Base-by-base conservation (phyloP, 2,888 invertebrate species). In the Mimachlamys varia region DNA sequence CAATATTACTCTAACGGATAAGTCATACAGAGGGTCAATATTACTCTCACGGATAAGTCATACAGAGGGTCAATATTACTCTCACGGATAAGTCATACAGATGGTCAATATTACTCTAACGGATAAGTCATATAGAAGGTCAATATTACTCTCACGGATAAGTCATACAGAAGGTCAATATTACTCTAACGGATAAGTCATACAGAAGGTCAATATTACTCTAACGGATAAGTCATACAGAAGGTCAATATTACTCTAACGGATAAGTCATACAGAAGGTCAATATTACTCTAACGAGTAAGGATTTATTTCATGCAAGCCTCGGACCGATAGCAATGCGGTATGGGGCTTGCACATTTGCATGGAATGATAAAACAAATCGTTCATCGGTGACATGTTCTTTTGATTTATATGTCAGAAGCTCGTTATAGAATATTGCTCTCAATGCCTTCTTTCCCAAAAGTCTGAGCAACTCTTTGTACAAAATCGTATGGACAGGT, bases 71-170 rank as follows among this genome's bases (percentile, higher is more conserved):
- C 97, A 99, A 99, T 97, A 98, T 99, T 95, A 99, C 99, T 90
- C 98, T 99, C 94, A 98, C 98, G 97, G 98, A 99, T 99, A 97
- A 97, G 91, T 88, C 0, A 58, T 58, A 7, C n/a, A 58, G 96
- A 98, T 99, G 97, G 98, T 99, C 97, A 99, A 99, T 97, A 98
- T 99, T 95, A 99, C 99, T 90, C 98, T 99, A 94, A 98, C 98
- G 97, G 98, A 99, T 99, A 97, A 97, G 91, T 88, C 0, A 58
- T 58, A 7, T n/a, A 58, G 96, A 98, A 99, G 97, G 98, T 99
- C 97, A 99, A 99, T 97, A 98, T 99, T 95, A 99, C 99, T 90
- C 98, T 99, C 94, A 98, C 98, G 97, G 98, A 99, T 99, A 97
- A 97, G 91, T 88, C 0, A 58, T 58, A 7, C n/a, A 58, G 96